Evolutionary conservation across 2,113 vertebrate species (phyloP), one percentile per base, ranked within the genome.

Genomic region (Riparia riparia): DNA sequence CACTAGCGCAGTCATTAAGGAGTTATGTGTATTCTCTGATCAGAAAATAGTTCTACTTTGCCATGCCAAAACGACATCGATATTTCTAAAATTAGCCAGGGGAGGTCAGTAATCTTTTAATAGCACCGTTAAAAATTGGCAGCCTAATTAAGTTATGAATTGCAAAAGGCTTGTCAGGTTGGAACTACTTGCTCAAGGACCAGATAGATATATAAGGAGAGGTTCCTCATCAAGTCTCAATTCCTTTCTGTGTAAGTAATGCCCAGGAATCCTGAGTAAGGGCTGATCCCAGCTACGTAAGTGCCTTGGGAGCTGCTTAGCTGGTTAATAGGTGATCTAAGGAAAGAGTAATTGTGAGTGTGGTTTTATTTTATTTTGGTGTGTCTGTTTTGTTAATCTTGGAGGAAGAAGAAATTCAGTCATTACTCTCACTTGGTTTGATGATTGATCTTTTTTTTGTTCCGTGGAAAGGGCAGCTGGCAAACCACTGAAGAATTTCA

Each of bases 181-280:
- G 14, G 28, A 92, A 42, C 71, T 80, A 12, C 66, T 80, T 73
- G 66, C 28, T 76, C 26, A 80, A 93, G 53, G 45, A 92, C 32
- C n/a, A 80, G 72, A 72, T 7, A 95, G 61, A 80, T 94, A 84
- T 60, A 95, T 82, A 92, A 88, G 86, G 86, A 92, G 70, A 96
- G 60, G 63, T 32, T 90, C 64, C 45, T 86, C 49, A 68, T 13
- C 5, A 3, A 82, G 76, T 25, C 56, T 68, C 29, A 72, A 86
- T 94, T 95, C 88, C 85, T 90, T 93, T 94, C 94, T 90, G 14
- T 61, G 22, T 70, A 90, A 90, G 88, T 90, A 95, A 95, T 90
- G 54, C 54, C 63, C 74, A 90, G 82, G 71, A 88, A 93, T 86
- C 85, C 50, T 69, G 71, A 94, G 54, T 50, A 72, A 69, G 50